Evolutionary conservation across 2,888 invertebrate species (phyloP).

Genomic region (Apodemia arnacis): DNA sequence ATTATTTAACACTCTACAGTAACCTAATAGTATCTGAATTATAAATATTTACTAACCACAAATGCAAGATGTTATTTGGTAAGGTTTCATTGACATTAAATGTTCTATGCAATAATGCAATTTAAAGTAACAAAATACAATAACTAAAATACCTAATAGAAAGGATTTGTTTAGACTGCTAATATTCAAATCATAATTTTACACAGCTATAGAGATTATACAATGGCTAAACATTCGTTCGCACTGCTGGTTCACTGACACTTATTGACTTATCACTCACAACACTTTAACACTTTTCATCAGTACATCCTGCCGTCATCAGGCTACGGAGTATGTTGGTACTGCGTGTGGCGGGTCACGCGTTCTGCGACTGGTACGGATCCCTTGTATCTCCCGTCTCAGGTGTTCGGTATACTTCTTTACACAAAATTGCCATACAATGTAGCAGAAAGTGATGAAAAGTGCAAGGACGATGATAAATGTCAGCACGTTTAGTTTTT

Average conservation of each 20-base stretch:
- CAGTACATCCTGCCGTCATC: background rate
- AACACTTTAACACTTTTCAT: no score
- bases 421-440: constrained; percentile 8
- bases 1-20: no score
- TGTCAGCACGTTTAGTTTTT: constrained; percentile 16
- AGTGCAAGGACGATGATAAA: constrained; percentile 3
- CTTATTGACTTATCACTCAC: background rate
- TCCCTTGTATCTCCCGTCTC: constrained; percentile 15
- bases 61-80: no score
- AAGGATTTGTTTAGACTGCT: background rate
- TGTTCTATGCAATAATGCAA: no score
- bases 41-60: no score
- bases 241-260: background rate
- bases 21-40: no score
- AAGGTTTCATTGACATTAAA: no score
- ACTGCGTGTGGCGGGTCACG: background rate
- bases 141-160: background rate
- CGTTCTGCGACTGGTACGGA: constrained; percentile 7
- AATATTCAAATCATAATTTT: background rate
- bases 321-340: constrained; percentile 21
- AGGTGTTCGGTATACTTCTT: constrained; percentile 27
- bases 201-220: background rate
- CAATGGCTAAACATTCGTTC: background rate
- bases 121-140: background rate
- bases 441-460: background rate